Percentiles rank a stretch among this genome's conserved stretches.
Evolutionary conservation across 2,113 vertebrate genomes (phyloP).

Genomic region (Boleophthalmus pectinirostris): DNA sequence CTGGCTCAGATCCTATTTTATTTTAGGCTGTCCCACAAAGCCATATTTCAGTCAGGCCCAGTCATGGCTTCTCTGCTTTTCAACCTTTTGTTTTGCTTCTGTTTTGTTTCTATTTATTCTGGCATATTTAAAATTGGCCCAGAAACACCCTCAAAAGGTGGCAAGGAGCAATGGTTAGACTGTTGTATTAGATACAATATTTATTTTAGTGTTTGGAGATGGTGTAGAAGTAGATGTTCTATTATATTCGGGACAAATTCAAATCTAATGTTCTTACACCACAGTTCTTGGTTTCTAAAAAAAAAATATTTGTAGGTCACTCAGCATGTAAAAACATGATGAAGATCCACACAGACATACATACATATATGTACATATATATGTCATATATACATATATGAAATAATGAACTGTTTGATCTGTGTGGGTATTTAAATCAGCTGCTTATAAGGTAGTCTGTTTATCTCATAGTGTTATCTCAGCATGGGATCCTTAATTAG

Average conservation of each 20-base stretch:
- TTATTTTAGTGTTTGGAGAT: neutral
- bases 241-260: slow-evolving; percentile 54
- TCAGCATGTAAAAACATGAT: neutral
- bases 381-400: too few species aligned
- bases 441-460: slow-evolving; percentile 67
- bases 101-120: slow-evolving; percentile 4
- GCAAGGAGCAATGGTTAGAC: neutral
- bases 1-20: slow-evolving; percentile 47
- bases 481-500: slow-evolving; percentile 76
- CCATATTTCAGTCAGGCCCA: slow-evolving; percentile 28
- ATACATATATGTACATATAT: neutral
- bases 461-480: slow-evolving; percentile 78
- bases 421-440: slow-evolving; percentile 58
- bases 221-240: too few species aligned
- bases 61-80: slow-evolving; percentile 36
- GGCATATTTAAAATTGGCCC: neutral
- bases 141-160: neutral
- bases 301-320: neutral
- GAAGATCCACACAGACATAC: neutral
- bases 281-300: neutral
- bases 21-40: slow-evolving; percentile 47
- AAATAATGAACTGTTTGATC: slow-evolving; percentile 37
- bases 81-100: slow-evolving; percentile 23
- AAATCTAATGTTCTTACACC: slow-evolving; percentile 35
- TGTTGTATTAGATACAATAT: neutral